Evolutionary conservation across 2,113 vertebrate species (phyloP).

Genomic region (Opisthocomus hoazin): DNA sequence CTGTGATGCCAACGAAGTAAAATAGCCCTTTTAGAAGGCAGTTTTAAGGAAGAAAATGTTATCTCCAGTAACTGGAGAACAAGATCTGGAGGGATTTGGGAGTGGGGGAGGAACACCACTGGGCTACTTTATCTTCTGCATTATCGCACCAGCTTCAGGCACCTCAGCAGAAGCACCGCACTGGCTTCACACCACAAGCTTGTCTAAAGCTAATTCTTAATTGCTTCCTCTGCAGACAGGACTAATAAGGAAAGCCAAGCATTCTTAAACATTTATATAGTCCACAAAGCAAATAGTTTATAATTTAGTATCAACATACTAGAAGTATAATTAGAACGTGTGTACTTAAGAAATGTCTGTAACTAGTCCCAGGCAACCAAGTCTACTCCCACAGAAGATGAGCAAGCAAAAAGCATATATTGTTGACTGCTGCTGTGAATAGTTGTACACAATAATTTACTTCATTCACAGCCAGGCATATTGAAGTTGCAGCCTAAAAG

Average conservation of each 20-base stretch:
- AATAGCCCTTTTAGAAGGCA: background rate
- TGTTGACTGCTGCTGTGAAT: background rate
- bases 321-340: background rate
- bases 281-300: background rate
- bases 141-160: background rate
- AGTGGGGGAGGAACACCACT: background rate
- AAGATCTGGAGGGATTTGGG: background rate
- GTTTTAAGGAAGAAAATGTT: background rate
- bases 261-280: background rate
- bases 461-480: background rate
- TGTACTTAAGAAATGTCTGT: background rate
- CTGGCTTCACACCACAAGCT: background rate
- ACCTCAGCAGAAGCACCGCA: background rate
- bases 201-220: background rate
- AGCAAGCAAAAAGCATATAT: background rate
- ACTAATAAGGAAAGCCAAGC: background rate
- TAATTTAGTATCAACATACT: background rate
- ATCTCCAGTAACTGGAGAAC: background rate
- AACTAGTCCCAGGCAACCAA: background rate
- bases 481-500: background rate
- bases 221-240: background rate
- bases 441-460: background rate
- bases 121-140: background rate
- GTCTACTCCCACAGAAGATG: background rate
- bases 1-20: background rate